Evolutionary conservation across 2,888 invertebrate species (phyloP), one percentile per base, ranked within the genome.

Genomic region (Actias luna): DNA sequence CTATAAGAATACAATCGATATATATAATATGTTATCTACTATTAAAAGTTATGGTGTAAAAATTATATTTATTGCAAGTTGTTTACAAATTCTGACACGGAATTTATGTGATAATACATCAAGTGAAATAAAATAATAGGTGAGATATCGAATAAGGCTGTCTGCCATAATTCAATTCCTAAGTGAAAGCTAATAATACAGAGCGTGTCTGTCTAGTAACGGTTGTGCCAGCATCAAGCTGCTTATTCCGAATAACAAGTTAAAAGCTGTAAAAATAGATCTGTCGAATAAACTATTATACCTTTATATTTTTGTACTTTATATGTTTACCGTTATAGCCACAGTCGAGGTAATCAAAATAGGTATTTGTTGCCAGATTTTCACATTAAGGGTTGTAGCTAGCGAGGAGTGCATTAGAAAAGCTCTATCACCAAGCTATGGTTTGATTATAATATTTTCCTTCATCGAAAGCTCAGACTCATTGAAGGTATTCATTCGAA

Each of bases 41-140:
- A n/a, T n/a, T n/a, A n/a, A n/a, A n/a, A n/a, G n/a, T n/a, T n/a
- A n/a, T n/a, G n/a, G n/a, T n/a, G n/a, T n/a, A n/a, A n/a, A n/a
- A n/a, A n/a, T n/a, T n/a, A n/a, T n/a, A 16, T 39, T 16, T 39
- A 39, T 16, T 39, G 2, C 12, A 39, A 39, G 1, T 2, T 14
- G 36, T 46, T 46, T 46, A 1, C 46, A n/a, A 22, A 8, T n/a
- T 46, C 46, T 18, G 14, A 8, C 12, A 18, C 18, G 42, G 18
- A 42, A 58, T 33, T 58, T 22, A 58, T 35, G 14, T 14, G 12
- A 4, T 12, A 14, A 31, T 29, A 60, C 50, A 55, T 61, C 61
- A 61, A 36, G 25, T 52, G 52, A 55, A 29, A 61, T 61, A 29
- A 55, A 29, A 61, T 61, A 29, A 61, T 55, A 35, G 61, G 55